Evolutionary conservation across 2,888 invertebrate species (phyloP), one percentile per base, ranked within the genome.

Genomic region (Coecobrya sp.): DNA sequence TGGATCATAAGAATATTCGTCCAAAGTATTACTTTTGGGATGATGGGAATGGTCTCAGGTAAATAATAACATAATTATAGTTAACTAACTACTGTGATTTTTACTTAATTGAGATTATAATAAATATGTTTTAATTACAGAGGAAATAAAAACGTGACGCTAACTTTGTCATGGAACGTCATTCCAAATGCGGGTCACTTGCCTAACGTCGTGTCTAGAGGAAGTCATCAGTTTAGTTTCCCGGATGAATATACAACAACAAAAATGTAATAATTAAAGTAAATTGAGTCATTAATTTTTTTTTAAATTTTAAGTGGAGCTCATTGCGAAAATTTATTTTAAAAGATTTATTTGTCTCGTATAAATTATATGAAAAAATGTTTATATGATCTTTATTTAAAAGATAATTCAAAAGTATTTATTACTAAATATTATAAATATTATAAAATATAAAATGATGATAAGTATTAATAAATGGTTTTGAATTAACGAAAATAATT

Each of bases 11-110:
- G 95, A 98, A 98, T 95, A 97, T 98, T 97, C 98, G 99, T 96
- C 98, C 99, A 0, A 99, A 99, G 95, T 99, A 99, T 96, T 99
- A 99, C 95, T 99, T 99, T 96, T 99, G 99, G 98, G 99, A 99
- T 96, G 99, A 99, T 96, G 99, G 99, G 93, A 98, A 98, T 96
- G 99, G 99, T 95, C 97, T 99, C 84, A 98, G 97, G 98, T 98
- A 30, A n/a, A n/a, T n/a, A n/a, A n/a, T n/a, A n/a, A n/a, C n/a
- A n/a, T n/a, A n/a, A n/a, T n/a, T n/a, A n/a, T n/a, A n/a, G n/a
- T n/a, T n/a, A n/a, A n/a, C n/a, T n/a, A n/a, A n/a, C n/a, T n/a
- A n/a, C n/a, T 76, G 45, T 88, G 16, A 2, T 62, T 84, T n/a
- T 95, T 97, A n/a, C n/a, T n/a, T n/a, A n/a, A n/a, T n/a, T n/a